phyloP scores from a whole-genome alignment of 1,140 invertebrate genomes.

The Drosophila busckii region DNA sequence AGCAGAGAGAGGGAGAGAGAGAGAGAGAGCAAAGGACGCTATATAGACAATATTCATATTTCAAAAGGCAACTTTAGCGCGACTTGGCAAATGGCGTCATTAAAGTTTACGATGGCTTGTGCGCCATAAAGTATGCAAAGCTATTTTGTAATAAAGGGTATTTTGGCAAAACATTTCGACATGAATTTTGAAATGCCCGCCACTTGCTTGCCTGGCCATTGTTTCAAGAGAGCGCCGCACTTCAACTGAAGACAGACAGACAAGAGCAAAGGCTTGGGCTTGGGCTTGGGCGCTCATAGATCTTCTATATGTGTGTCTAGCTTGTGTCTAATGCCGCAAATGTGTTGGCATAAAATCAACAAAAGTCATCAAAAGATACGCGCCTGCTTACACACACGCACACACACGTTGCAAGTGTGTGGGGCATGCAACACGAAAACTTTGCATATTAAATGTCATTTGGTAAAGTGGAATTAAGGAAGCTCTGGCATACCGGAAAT shows the following conservation, averaged over 20 bases:
- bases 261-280: constrained; percentile 39
- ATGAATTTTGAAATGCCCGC: constrained; percentile 41
- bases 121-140: constrained; percentile 67
- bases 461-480: constrained; percentile 73
- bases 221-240: constrained; percentile 20
- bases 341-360: constrained; percentile 67
- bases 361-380: constrained; percentile 75
- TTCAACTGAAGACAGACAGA: constrained; percentile 1
- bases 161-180: constrained; percentile 52
- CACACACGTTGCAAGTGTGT: constrained; percentile 3
- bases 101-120: constrained; percentile 66
- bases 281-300: constrained; percentile 20
- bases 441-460: constrained; percentile 77
- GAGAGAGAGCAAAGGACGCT: too few species aligned
- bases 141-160: constrained; percentile 73
- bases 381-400: constrained; percentile 24
- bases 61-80: constrained; percentile 67
- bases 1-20: too few species aligned
- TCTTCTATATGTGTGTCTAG: constrained; percentile 24
- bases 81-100: constrained; percentile 68
- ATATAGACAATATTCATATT: constrained; percentile 77
- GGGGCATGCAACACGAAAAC: constrained; percentile 39
- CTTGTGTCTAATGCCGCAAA: constrained; percentile 17
- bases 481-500: constrained; percentile 44
- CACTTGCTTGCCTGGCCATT: constrained; percentile 49